Evolutionary conservation across 2,888 invertebrate genomes (phyloP), one percentile per base, ranked within the genome.

Genomic region (Habroteleia sp.): DNA sequence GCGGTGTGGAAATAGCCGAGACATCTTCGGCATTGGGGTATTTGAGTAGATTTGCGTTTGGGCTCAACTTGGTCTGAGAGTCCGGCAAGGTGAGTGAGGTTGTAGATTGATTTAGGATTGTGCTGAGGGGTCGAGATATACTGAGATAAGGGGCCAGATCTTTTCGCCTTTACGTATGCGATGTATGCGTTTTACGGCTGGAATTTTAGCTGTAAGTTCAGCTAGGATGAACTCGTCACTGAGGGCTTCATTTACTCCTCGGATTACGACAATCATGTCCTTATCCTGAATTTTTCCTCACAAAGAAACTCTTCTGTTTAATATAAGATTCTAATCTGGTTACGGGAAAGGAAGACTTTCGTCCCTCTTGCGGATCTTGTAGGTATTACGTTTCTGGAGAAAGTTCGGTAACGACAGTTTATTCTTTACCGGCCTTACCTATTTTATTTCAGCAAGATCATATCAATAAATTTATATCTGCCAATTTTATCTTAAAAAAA

Each of bases 1-100:
- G 56, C 52, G 4, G 56, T 66, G 23, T 66, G 66, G 4, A 4
- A 10, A 8, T 39, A 66, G 3, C 37, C 6, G 2, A 20, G 58
- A 16, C 42, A 65, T 1, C 63, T 17, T 0, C 35, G 11, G 13
- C 41, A 50, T 14, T 66, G 58, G 0, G 63, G 46, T 3, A 63
- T 29, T n/a, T 4, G 8, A 11, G 37, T 41, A 2, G 39, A 11
- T 25, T 58, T 52, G 1, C 29, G n/a, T 71, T 62, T 5, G n/a
- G 13, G 1, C 17, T 66, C 66, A 2, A 66, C 35, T 8, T 5
- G 13, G 10, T 56, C 14, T 27, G 8, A 37, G 7, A 48, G 39
- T 0, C 48, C 48, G 5, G 11, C 16, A 1, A 62, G 10, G 7
- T 4, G n/a, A 3, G 2, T 29, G 0, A 48, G 8, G 5, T 27